Conservation (phyloP, 1,140 invertebrate species). For the Drosophila baimaii region DNA sequence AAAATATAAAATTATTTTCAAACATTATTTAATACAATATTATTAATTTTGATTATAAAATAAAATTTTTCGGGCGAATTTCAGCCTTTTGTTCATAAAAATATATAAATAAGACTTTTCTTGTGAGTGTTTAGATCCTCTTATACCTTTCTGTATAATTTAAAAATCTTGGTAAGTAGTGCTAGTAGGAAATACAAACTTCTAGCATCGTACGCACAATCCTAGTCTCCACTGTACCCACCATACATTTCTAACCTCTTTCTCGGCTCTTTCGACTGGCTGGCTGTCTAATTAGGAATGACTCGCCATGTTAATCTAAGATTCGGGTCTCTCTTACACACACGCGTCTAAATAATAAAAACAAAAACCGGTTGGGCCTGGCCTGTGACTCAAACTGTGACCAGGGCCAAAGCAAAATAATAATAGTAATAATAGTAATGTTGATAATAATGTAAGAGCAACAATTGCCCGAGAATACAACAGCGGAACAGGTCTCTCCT, state of each 20-base stretch:
- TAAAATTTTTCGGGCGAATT: no score
- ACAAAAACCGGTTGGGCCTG: conserved; percentile 59
- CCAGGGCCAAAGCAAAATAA: conserved; percentile 36
- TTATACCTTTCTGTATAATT: no score
- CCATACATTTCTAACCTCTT: background rate
- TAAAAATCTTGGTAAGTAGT: no score
- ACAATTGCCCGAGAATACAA: conserved; percentile 25
- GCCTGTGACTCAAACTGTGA: conserved; percentile 9
- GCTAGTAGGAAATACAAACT: no score
- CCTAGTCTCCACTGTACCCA: background rate
- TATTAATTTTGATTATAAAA: no score
- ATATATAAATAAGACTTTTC: no score
- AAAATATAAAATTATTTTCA: no score
- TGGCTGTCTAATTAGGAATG: conserved; percentile 27
- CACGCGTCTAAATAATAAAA: conserved; percentile 5
- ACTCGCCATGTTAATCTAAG: conserved; percentile 30
- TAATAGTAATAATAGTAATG: conserved; percentile 42
- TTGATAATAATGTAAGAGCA: background rate
- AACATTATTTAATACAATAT: no score
- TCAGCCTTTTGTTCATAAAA: no score
- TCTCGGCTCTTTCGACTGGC: background rate
- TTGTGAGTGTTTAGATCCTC: no score
- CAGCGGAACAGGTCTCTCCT: conserved; percentile 20
- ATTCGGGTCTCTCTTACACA: conserved; percentile 24
- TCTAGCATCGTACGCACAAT: background rate